These are phyloP conservation scores for Bombus haemorrhoidalis DNA, from an alignment of 1,140 invertebrate genomes.

Conservation along the genomic window DNA sequence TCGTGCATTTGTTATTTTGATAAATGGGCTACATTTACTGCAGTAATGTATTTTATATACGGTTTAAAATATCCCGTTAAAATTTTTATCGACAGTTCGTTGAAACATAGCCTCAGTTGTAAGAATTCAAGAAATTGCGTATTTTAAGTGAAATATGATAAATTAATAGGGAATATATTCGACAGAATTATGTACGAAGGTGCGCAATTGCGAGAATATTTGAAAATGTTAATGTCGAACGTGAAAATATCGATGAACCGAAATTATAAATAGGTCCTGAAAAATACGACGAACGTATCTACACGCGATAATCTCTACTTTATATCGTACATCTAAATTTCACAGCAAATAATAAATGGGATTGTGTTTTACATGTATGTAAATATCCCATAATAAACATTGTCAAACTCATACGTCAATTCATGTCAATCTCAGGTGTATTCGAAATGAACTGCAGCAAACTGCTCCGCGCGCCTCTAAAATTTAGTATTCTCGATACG, in stretches of 20 bases:
- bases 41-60: neutral
- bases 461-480: neutral
- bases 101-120: neutral
- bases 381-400: neutral
- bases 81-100: neutral
- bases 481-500: neutral
- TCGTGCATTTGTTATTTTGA: slow-evolving; percentile 16
- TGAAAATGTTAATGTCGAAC: neutral
- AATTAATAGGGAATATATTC: neutral
- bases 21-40: neutral
- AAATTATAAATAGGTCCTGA: neutral
- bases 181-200: neutral
- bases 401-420: neutral
- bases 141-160: neutral
- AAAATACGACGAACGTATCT: neutral
- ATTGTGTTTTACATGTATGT: neutral
- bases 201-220: neutral
- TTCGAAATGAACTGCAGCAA: neutral
- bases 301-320: neutral
- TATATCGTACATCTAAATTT: neutral
- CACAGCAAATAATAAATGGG: too few relatives aligned
- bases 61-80: neutral
- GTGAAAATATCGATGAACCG: neutral
- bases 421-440: neutral
- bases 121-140: neutral